These are phyloP conservation scores for Cirrhinus mrigala DNA, from an alignment of 2,797 vertebrate genomes.

Conservation along the genomic window DNA sequence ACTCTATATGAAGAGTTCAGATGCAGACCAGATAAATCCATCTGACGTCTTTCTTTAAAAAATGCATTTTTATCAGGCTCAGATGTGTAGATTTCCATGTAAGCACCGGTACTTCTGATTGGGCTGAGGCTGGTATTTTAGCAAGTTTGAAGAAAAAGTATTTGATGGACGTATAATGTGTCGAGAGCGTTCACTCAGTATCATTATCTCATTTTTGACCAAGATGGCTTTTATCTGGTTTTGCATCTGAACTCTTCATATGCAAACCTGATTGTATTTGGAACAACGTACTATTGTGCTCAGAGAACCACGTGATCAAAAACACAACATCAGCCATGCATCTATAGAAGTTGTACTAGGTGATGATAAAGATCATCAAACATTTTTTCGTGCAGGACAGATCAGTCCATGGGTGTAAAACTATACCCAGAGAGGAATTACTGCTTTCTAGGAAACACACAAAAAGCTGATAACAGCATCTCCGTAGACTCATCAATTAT, in stretches of 20 bases:
- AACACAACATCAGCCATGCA: not conserved
- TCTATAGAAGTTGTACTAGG: not conserved
- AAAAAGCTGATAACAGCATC: constrained; percentile 11
- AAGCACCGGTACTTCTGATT: no score
- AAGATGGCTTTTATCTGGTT: no score
- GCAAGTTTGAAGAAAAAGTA: no score
- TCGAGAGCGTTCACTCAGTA: no score
- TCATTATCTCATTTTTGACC: no score
- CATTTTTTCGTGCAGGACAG: not conserved
- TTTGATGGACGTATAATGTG: no score
- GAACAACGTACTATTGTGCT: not conserved
- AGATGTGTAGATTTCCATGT: no score
- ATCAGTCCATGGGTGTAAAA: not conserved
- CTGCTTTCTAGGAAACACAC: constrained; percentile 16
- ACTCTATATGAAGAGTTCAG: not conserved
- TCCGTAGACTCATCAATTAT: not conserved
- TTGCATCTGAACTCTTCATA: no score
- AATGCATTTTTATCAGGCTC: no score
- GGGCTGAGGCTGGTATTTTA: no score
- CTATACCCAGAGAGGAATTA: not conserved
- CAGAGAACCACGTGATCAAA: not conserved
- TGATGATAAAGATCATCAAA: not conserved
- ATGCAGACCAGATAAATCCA: no score
- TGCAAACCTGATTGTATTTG: not conserved
- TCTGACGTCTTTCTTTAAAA: no score